Base-by-base conservation (phyloP, 2,113 vertebrate species). In the Cyrtonyx montezumae region DNA sequence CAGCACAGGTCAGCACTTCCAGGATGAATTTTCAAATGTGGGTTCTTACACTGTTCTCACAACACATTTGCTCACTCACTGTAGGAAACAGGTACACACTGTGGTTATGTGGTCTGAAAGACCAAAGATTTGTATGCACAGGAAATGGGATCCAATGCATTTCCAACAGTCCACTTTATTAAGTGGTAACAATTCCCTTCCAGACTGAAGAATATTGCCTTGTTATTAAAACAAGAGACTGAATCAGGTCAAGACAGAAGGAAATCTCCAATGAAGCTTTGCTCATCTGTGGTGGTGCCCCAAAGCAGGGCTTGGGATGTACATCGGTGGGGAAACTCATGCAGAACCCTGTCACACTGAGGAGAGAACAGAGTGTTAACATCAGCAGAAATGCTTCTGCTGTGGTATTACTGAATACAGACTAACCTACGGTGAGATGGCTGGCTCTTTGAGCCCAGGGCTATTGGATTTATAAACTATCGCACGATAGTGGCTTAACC, bases 1-100 rank as follows among this genome's bases (percentile, higher is more conserved):
- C 73, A 81, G 42, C 51, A 43, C 48, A 68, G 77, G 61, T 90
- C 83, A 91, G 46, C 42, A 84, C 18, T 75, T 84, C 20, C 14
- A 81, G 48, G 36, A 15, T 71, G 76, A 68, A 65, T 68, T 88
- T 95, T 78, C 66, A 40, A 65, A 61, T 43, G 43, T 51, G 46
- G 12, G 19, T 61, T 94, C 83, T 84, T 55, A 45, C 18, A 32
- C 30, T 49, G 40, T 26, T 84, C 88, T 68, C 61, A 51, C 56
- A 86, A 75, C 68, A 78, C 55, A 28, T 68, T 80, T 80, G 4
- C 56, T 83, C 0, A 5, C 46, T 16, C 2, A 8, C n/a, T 75
- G 71, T 77, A 79, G 90, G 86, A 95, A 92, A 58, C 49, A 87
- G 86, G 65, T 65, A 90, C 77, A 90, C 2, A 4, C 73, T 81